Base-by-base conservation (phyloP, 1,140 invertebrate genomes). In the Tetraneura akinire region DNA sequence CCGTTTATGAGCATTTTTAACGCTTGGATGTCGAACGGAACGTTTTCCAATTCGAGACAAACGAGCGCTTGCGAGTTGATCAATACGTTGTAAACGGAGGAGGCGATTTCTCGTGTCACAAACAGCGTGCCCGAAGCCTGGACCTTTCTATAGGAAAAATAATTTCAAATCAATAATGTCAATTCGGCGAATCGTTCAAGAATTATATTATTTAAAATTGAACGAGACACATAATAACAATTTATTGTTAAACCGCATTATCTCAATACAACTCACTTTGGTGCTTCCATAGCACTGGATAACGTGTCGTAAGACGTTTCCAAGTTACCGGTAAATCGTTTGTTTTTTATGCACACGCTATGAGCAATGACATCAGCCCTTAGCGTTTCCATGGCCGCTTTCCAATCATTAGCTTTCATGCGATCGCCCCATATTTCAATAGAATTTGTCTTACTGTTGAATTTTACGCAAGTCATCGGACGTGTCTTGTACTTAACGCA, bases 391-490 rank as follows among this genome's bases (percentile, higher is more conserved):
- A 92, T 82, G 13, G 92, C 89, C 0, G 90, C 90, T n/a, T 85
- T 86, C 91, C 91, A 92, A 71, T 92, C 90, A 51, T 88, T 88
- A 81, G 90, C 88, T 83, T 91, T 92, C 21, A 92, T 87, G 29
- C 90, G 87, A 84, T 92, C 91, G 3, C 80, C 81, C 0, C 14
- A 26, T 13, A 78, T n/a, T 26, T 60, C 74, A 6, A 78, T 21
- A 14, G 37, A 60, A 18, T 42, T 42, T 3, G 13, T 13, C 3
- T 62, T 78, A 11, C 0, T 9, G 21, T 26, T 62, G 1, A 45
- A 11, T 47, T 78, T 78, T 0, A 78, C 37, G 16, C 18, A 47
- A 0, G 1, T 37, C 14, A 47, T 18, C 0, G 55, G 37, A 0
- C 55, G 73, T 1, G 37, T 78, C 3, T 47, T 62, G 14, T 60